Evolutionary conservation across 2,888 invertebrate genomes (phyloP).

Genomic region (Laspeyria flexula): DNA sequence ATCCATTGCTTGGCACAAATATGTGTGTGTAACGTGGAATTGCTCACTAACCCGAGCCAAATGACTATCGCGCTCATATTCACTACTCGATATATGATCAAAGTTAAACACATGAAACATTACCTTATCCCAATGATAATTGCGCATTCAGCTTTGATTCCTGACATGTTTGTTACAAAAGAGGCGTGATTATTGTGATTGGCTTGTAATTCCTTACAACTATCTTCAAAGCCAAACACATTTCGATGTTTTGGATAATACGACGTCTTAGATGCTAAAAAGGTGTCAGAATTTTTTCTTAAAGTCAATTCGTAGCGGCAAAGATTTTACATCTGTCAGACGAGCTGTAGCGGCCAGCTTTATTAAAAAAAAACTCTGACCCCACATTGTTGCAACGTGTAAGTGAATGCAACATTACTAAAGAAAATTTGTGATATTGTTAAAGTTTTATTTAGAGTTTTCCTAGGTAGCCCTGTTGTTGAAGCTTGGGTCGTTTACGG

Average conservation of each 20-base stretch:
- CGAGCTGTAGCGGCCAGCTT: no score
- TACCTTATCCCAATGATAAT: slow-evolving; percentile 4
- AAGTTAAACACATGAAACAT: slow-evolving; percentile 5
- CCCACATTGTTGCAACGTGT: no score
- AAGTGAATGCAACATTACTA: no score
- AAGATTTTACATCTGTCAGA: no score
- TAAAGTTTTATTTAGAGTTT: not conserved
- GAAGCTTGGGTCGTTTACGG: slow-evolving; percentile 21
- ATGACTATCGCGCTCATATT: slow-evolving; percentile 6
- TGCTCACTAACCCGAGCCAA: slow-evolving; percentile 7
- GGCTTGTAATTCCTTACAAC: not conserved
- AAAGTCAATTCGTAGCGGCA: no score
- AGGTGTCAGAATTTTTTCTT: no score
- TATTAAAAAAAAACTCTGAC: no score
- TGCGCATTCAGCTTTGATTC: not conserved
- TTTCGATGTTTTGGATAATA: no score
- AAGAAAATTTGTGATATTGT: no score
- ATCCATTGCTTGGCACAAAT: not conserved
- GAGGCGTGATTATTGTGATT: not conserved
- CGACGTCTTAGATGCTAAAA: no score
- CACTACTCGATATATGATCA: slow-evolving; percentile 3
- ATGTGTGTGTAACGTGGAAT: slow-evolving; percentile 1
- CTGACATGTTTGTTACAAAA: not conserved
- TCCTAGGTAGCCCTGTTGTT: not conserved
- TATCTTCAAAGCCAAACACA: no score